Percentiles rank a stretch among this genome's conserved stretches.
Evolutionary conservation across 1,140 invertebrate genomes (phyloP).

Genomic region (Eumaeus atala): DNA sequence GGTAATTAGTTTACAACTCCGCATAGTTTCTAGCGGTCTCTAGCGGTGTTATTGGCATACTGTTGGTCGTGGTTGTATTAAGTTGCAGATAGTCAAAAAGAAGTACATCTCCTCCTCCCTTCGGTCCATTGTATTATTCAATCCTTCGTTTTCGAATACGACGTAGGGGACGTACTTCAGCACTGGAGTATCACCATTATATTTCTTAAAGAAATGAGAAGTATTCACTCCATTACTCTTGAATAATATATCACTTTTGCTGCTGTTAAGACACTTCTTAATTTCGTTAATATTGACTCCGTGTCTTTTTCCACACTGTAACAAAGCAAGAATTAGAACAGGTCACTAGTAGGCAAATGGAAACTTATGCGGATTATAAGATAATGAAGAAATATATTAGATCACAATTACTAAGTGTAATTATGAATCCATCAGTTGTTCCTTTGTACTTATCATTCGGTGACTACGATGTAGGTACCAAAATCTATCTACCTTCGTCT

Average conservation of each 20-base stretch:
- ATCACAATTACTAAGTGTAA: not conserved
- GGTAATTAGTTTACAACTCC: too few relatives aligned
- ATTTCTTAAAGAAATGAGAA: not conserved
- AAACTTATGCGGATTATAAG: too few relatives aligned
- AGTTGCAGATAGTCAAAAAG: too few relatives aligned
- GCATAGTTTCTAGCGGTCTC: too few relatives aligned
- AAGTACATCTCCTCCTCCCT: too few relatives aligned
- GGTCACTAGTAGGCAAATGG: too few relatives aligned
- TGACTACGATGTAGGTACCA: too few relatives aligned
- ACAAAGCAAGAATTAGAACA: not conserved
- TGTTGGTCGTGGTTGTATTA: too few relatives aligned
- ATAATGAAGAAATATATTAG: not conserved
- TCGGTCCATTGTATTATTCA: not conserved
- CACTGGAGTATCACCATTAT: not conserved
- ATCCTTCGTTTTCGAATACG: slow-evolving; percentile 3
- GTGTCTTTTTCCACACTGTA: slow-evolving; percentile 19
- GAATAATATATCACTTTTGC: slow-evolving; percentile 10
- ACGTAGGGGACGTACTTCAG: not conserved
- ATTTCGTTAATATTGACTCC: slow-evolving; percentile 9
- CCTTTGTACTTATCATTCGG: too few relatives aligned
- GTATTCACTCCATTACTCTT: slow-evolving; percentile 13
- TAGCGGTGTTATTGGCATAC: too few relatives aligned
- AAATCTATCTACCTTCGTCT: too few relatives aligned
- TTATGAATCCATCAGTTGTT: too few relatives aligned
- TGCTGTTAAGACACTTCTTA: slow-evolving; percentile 6